Evolutionary conservation across 2,888 invertebrate genomes (phyloP), one percentile per base, ranked within the genome.

Genomic region (Noctua janthe): DNA sequence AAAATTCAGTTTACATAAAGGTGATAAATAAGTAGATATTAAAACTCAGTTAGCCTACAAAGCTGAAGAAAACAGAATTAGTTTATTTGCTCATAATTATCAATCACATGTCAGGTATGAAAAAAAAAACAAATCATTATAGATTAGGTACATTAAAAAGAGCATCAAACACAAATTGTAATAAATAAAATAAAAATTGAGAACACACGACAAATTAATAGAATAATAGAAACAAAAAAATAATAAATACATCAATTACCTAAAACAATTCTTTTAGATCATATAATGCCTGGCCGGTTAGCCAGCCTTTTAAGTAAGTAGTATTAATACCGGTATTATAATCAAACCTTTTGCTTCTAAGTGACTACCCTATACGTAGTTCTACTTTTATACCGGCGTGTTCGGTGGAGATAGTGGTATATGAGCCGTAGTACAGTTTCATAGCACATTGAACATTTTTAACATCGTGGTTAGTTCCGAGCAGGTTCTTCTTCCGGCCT

Each of bases 371-470:
- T 83, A 51, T 0, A 5, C 13, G 0, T 29, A 59, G 69, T 66
- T 74, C 47, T 72, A 79, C 29, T 85, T 85, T 86, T 80, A 80
- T 75, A 75, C 75, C 5, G 29, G 87, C 80, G 87, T 89, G 89
- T 84, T 83, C 66, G 3, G 47, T 49, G 62, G 56, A 81, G 90
- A 90, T 89, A 89, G 89, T 83, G 80, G 69, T 47, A 51, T 17
- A 80, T 69, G 72, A 74, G 74, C 71, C 71, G 66, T 84, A 73
- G 47, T 76, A 71, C 70, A 59, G 74, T 87, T 83, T 85, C 79
- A 83, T 76, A 82, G 71, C n/a, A 81, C 88, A 86, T 89, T 89
- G 78, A 84, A 81, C 84, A 87, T 83, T 87, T 85, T 84, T 13
- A 76, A 81, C 70, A 64, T 69, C 13, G 77, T 76, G 71, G 29